Evolutionary conservation across 2,888 invertebrate genomes (phyloP).

Genomic region (Eutolmus rufibarbis): DNA sequence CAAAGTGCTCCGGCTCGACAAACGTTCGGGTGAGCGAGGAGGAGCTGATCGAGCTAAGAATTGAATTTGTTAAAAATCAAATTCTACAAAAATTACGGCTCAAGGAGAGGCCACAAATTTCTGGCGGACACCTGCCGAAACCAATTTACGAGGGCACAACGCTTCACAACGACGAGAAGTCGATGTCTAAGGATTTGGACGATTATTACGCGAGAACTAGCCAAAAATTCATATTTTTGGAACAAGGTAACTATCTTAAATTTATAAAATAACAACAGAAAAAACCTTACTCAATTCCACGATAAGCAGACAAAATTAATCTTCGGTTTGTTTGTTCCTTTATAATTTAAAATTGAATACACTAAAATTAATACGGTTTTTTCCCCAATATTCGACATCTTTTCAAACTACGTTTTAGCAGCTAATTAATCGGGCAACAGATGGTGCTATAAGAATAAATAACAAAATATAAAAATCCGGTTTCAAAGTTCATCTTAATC

Average conservation of each 20-base stretch:
- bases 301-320: not conserved
- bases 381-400: not conserved
- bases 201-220: slow-evolving; percentile 86
- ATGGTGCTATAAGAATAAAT: not conserved
- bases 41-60: slow-evolving; percentile 73
- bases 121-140: slow-evolving; percentile 72
- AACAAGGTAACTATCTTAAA: slow-evolving; percentile 70
- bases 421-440: not conserved
- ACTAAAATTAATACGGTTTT: not conserved
- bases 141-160: slow-evolving; percentile 79
- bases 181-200: slow-evolving; percentile 66
- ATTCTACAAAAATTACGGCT: slow-evolving; percentile 81
- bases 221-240: slow-evolving; percentile 82
- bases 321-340: not conserved
- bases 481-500: not conserved
- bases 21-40: slow-evolving; percentile 63
- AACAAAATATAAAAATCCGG: not conserved
- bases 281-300: too few species aligned
- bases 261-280: not conserved
- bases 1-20: slow-evolving; percentile 53
- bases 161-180: slow-evolving; percentile 58
- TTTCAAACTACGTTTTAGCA: not conserved
- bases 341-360: not conserved
- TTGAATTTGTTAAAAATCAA: slow-evolving; percentile 85
- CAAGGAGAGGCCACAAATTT: slow-evolving; percentile 72